Conservation (phyloP, 2,113 vertebrate species). For the Nettapus auritus region DNA sequence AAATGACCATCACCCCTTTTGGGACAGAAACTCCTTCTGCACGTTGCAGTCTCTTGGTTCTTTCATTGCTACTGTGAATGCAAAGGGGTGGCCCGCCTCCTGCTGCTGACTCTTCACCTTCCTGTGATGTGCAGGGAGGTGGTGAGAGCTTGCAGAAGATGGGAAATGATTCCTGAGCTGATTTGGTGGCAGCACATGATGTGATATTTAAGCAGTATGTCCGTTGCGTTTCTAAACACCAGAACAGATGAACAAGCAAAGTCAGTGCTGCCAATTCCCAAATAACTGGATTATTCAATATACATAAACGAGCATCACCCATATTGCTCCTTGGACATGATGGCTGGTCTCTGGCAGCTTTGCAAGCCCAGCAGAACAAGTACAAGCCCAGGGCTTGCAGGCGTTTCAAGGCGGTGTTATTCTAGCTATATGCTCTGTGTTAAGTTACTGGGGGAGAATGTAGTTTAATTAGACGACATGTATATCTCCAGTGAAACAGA, state of each 20-base stretch:
- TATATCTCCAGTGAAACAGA: neutral
- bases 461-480: neutral
- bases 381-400: neutral
- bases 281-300: neutral
- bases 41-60: neutral
- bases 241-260: neutral
- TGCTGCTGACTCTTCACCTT: neutral
- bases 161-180: neutral
- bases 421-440: neutral
- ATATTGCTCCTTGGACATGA: accelerated
- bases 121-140: accelerated
- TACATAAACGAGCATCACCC: accelerated
- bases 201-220: neutral
- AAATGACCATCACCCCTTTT: neutral
- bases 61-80: neutral
- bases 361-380: neutral
- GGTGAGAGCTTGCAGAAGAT: neutral
- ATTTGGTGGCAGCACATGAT: neutral
- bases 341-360: neutral
- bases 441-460: neutral
- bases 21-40: neutral
- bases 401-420: neutral
- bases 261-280: neutral
- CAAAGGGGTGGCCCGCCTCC: neutral
- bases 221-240: neutral